Conservation (phyloP, 2,113 vertebrate species). For the Empidonax alnorum region DNA sequence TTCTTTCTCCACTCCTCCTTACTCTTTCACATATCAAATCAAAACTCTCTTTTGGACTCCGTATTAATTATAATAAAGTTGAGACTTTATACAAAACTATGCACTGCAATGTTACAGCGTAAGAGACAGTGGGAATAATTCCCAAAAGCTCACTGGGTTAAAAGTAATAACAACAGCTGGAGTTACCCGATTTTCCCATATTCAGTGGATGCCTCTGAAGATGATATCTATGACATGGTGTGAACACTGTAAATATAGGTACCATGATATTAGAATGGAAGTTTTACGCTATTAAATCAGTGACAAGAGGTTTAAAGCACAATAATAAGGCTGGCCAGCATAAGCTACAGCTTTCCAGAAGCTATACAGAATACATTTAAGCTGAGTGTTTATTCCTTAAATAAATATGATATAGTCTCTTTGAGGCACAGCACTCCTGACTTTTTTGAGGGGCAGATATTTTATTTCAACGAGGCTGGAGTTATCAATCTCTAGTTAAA, state of each 20-base stretch:
- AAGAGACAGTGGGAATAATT: neutral
- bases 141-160: neutral
- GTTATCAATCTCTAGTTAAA: neutral
- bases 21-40: neutral
- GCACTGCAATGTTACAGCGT: neutral
- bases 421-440: neutral
- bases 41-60: neutral
- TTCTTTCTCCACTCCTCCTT: neutral
- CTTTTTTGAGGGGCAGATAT: neutral
- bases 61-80: neutral
- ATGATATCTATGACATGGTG: neutral
- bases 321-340: neutral
- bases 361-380: neutral
- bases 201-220: neutral
- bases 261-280: neutral
- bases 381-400: neutral
- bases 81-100: neutral
- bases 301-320: neutral
- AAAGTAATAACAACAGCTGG: constrained; percentile 5
- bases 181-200: neutral
- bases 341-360: neutral
- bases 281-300: neutral
- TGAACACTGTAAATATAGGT: neutral
- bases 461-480: neutral
- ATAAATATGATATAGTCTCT: neutral